Evolutionary conservation across 64 coral and sea anemone species (phyloP).

Genomic region (Montipora sp.): DNA sequence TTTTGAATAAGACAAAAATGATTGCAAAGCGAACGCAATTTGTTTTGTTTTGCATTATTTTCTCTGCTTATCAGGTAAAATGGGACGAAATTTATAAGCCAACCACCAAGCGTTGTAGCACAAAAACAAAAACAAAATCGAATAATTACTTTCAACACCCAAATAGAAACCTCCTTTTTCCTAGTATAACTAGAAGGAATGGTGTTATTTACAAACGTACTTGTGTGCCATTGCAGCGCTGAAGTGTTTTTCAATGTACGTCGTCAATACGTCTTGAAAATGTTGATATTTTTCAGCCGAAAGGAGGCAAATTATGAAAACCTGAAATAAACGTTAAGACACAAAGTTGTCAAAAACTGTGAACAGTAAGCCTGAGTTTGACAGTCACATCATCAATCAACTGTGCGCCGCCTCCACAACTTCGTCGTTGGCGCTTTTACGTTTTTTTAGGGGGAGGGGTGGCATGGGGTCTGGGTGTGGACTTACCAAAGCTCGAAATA

Average conservation of each 20-base stretch:
- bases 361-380: neutral
- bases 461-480: neutral
- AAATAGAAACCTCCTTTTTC: neutral
- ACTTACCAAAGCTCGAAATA: constrained; percentile 97
- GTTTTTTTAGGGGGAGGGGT: too few species aligned
- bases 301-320: constrained; percentile 91
- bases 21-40: too few species aligned
- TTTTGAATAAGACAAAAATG: too few species aligned
- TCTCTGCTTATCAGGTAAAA: too few species aligned
- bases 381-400: too few species aligned
- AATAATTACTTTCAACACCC: too few species aligned
- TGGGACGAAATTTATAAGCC: too few species aligned
- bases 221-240: constrained; percentile 94
- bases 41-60: too few species aligned
- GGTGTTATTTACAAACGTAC: constrained; percentile 43
- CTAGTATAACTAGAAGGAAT: neutral
- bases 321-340: constrained; percentile 44
- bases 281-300: constrained; percentile 97
- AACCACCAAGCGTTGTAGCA: too few species aligned
- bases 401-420: too few species aligned
- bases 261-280: constrained; percentile 93
- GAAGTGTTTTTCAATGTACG: constrained; percentile 97
- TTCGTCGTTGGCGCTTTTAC: too few species aligned
- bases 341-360: neutral
- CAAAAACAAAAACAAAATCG: too few species aligned